Percentiles rank a stretch among this genome's conserved stretches.
Conservation (phyloP, 2,797 vertebrate genomes). For the Pantherophis vulpinus region DNA sequence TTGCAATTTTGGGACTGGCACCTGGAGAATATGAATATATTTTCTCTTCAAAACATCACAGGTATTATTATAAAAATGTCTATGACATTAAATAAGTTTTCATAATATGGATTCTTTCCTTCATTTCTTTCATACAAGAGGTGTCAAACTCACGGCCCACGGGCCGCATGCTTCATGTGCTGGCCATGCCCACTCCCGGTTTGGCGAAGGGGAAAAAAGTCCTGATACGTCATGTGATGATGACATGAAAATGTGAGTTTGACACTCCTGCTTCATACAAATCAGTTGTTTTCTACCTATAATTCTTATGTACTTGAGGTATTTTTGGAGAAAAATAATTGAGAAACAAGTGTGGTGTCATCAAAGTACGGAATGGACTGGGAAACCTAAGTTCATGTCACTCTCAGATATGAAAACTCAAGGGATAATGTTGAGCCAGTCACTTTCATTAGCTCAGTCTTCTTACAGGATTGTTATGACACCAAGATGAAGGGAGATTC, state of each 20-base stretch:
- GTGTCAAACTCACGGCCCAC: too few relatives aligned
- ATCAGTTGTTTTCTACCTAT: neutral
- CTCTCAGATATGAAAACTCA: neutral
- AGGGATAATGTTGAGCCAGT: neutral
- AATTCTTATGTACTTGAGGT: neutral
- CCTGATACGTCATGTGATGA: too few relatives aligned
- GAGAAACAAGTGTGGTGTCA: neutral
- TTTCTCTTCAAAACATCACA: neutral
- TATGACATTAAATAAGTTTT: neutral
- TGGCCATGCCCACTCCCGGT: too few relatives aligned
- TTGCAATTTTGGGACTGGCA: constrained; percentile 52
- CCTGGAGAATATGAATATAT: constrained; percentile 39
- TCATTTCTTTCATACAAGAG: neutral
- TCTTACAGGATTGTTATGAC: neutral
- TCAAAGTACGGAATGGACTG: neutral
- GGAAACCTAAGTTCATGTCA: neutral
- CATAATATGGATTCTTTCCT: neutral
- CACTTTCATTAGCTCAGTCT: neutral
- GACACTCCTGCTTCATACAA: neutral
- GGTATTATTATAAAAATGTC: constrained; percentile 9
- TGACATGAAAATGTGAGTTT: too few relatives aligned
- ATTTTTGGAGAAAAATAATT: neutral
- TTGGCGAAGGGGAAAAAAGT: too few relatives aligned
- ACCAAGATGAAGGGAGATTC: neutral
- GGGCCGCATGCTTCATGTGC: too few relatives aligned